These are phyloP conservation scores for Cancer borealis DNA, from an alignment of 2,888 invertebrate species.

Conservation along the genomic window DNA sequence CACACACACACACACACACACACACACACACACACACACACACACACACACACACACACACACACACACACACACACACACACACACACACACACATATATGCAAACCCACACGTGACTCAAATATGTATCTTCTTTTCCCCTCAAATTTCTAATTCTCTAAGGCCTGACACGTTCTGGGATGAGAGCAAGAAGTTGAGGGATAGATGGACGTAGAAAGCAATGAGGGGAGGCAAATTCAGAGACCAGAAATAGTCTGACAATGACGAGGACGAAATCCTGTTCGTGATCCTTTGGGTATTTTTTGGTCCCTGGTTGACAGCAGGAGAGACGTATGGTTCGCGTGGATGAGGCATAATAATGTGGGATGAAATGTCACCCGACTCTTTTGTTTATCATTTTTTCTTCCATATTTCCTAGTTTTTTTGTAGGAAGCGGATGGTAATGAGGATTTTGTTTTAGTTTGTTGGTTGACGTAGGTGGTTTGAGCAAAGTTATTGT, in stretches of 20 bases:
- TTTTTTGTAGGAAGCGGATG: no score
- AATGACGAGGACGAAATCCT: not conserved
- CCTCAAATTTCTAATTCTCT: not conserved
- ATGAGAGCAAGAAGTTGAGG: not conserved
- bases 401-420: no score
- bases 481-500: not conserved
- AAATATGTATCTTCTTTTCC: not conserved
- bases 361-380: not conserved
- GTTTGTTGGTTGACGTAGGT: not conserved
- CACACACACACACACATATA: slow-evolving; percentile 47
- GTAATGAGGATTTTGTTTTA: no score
- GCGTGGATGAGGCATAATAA: not conserved
- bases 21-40: not conserved
- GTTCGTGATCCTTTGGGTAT: not conserved
- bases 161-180: not conserved
- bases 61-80: slow-evolving; percentile 40
- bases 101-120: slow-evolving; percentile 18
- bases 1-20: no score
- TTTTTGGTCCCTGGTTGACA: not conserved
- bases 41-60: slow-evolving; percentile 34
- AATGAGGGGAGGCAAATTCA: not conserved
- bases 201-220: not conserved
- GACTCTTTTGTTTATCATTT: no score
- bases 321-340: not conserved
- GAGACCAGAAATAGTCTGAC: not conserved